phyloP scores from a whole-genome alignment of 2,797 vertebrate species.

The Geotrypetes seraphini region DNA sequence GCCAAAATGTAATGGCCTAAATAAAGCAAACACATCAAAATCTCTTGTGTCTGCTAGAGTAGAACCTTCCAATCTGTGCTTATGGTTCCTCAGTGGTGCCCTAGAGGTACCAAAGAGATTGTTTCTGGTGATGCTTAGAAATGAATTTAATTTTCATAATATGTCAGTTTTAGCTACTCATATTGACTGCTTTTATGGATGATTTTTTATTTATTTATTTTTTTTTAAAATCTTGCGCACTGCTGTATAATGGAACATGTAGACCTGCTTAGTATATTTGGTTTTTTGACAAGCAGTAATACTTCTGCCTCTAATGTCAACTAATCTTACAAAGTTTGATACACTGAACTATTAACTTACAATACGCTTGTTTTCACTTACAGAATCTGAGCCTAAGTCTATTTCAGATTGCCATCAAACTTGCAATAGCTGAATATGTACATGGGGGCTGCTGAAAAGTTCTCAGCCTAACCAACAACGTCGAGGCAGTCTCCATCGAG shows the following conservation, averaged over 20 bases:
- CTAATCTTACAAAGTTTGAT: slow-evolving; percentile 1
- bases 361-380: neutral
- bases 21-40: neutral
- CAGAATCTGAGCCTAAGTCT: too few relatives aligned
- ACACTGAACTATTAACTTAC: neutral
- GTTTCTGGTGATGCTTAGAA: slow-evolving; percentile 10
- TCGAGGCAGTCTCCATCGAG: too few relatives aligned
- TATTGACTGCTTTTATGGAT: neutral
- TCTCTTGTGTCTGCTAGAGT: slow-evolving; percentile 6
- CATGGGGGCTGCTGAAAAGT: too few relatives aligned
- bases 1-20: neutral
- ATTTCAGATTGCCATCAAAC: too few relatives aligned
- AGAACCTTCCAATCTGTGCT: slow-evolving; percentile 5
- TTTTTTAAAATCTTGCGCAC: slow-evolving; percentile 11
- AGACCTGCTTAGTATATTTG: too few relatives aligned
- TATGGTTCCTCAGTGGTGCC: slow-evolving; percentile 8
- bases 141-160: slow-evolving; percentile 19
- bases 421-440: too few relatives aligned
- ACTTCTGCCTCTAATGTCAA: too few relatives aligned
- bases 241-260: neutral
- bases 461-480: too few relatives aligned
- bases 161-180: slow-evolving; percentile 3
- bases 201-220: too few relatives aligned
- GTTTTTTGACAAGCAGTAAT: too few relatives aligned
- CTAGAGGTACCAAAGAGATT: slow-evolving; percentile 1